A percentile compares a stretch with the other conserved stretches of the same genome.
These are phyloP conservation scores for Marronus borbonicus DNA, from an alignment of 2,888 invertebrate genomes.

Conservation along the genomic window DNA sequence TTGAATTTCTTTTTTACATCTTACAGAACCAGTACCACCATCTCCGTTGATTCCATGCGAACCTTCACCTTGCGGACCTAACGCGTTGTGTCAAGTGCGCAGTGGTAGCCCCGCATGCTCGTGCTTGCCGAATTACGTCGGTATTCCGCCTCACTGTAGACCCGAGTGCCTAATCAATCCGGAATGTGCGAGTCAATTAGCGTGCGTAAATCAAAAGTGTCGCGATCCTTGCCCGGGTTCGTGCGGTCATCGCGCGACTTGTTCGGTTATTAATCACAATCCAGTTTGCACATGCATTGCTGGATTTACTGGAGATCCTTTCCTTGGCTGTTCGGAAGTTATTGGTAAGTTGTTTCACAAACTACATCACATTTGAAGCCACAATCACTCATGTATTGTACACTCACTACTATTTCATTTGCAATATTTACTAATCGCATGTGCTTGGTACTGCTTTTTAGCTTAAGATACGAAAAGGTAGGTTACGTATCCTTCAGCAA, in stretches of 20 bases:
- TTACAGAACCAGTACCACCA: slow-evolving; percentile 54
- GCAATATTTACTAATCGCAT: slow-evolving; percentile 28
- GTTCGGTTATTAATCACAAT: slow-evolving; percentile 80
- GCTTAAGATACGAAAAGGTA: slow-evolving; percentile 62
- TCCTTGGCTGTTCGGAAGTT: slow-evolving; percentile 74
- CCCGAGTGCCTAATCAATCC: slow-evolving; percentile 82
- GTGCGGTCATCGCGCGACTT: slow-evolving; percentile 78
- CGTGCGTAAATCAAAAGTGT: slow-evolving; percentile 82
- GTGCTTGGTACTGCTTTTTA: slow-evolving; percentile 41
- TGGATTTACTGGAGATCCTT: slow-evolving; percentile 85
- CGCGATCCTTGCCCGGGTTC: slow-evolving; percentile 81
- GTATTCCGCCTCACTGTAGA: slow-evolving; percentile 78
- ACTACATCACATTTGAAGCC: not conserved
- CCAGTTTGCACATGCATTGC: slow-evolving; percentile 82
- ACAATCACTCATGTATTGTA: slow-evolving; percentile 23
- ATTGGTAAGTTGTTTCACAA: slow-evolving; percentile 69
- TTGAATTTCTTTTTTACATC: not conserved
- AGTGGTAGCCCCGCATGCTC: slow-evolving; percentile 73
- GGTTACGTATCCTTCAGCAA: slow-evolving; percentile 66
- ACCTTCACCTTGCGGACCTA: slow-evolving; percentile 80
- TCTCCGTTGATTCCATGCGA: slow-evolving; percentile 74
- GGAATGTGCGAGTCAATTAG: slow-evolving; percentile 79
- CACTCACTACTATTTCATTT: slow-evolving; percentile 20
- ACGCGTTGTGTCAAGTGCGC: slow-evolving; percentile 69
- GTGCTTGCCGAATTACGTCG: slow-evolving; percentile 76